A percentile compares a stretch with the other conserved stretches of the same genome.
These are phyloP conservation scores for Aeoliscus strigatus DNA, from an alignment of 2,797 vertebrate genomes.

Conservation along the genomic window DNA sequence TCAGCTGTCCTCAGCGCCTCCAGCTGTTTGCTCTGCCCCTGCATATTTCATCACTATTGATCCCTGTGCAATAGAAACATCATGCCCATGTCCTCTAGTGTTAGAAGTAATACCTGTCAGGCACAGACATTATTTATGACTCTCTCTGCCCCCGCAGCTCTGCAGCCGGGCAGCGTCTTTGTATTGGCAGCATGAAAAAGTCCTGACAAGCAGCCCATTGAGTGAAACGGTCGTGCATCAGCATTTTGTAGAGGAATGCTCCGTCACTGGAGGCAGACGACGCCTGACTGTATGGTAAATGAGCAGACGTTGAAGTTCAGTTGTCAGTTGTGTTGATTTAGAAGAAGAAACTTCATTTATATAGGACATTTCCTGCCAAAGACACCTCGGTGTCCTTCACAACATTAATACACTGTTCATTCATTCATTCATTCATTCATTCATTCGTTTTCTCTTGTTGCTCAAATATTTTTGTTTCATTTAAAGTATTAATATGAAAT, in stretches of 20 bases:
- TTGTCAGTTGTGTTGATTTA: not conserved
- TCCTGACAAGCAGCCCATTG: slow-evolving; percentile 33
- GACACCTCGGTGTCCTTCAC: no score
- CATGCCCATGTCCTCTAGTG: slow-evolving; percentile 12
- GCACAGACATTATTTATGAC: slow-evolving; percentile 45
- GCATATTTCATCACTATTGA: slow-evolving; percentile 60
- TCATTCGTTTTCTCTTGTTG: no score
- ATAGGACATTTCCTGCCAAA: no score
- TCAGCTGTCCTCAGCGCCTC: slow-evolving; percentile 16
- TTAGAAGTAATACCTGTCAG: slow-evolving; percentile 22
- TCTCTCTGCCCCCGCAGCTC: slow-evolving; percentile 10
- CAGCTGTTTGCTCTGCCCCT: slow-evolving; percentile 45
- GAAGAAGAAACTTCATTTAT: no score
- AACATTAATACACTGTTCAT: no score
- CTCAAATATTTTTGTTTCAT: no score
- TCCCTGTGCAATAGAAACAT: slow-evolving; percentile 49
- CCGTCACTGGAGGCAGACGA: slow-evolving; percentile 13
- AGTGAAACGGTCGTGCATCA: slow-evolving; percentile 12
- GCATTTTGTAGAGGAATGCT: slow-evolving; percentile 12
- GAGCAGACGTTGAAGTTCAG: not conserved
- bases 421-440: no score
- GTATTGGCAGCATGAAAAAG: slow-evolving; percentile 47
- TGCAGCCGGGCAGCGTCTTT: slow-evolving; percentile 23
- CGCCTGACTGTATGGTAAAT: not conserved
- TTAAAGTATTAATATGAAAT: no score